Conservation (phyloP, 2,888 invertebrate species). For the Plebejus melissa region DNA sequence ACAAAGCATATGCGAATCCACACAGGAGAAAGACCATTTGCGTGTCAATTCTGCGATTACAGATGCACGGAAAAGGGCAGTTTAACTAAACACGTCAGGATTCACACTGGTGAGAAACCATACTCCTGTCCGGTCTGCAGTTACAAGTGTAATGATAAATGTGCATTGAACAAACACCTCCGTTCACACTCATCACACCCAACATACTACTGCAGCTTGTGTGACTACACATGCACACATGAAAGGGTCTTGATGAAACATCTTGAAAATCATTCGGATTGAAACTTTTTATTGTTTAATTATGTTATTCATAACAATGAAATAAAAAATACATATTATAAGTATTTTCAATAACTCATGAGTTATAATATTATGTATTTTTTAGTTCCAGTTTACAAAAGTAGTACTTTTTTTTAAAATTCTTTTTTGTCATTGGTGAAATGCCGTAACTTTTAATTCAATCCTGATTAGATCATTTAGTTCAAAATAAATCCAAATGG, state of each 20-base stretch:
- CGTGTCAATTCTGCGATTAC: slow-evolving; percentile 12
- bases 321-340: too few species aligned
- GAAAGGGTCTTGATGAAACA: slow-evolving; percentile 28
- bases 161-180: slow-evolving; percentile 25
- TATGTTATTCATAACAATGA: too few species aligned
- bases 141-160: slow-evolving; percentile 23
- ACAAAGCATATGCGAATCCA: slow-evolving; percentile 29
- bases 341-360: too few species aligned
- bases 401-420: too few species aligned
- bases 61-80: slow-evolving; percentile 28
- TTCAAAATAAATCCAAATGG: too few species aligned
- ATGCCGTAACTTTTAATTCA: too few species aligned
- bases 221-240: slow-evolving; percentile 17
- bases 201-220: slow-evolving; percentile 24
- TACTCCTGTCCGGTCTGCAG: slow-evolving; percentile 46
- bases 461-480: too few species aligned
- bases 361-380: too few species aligned
- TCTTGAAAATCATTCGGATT: slow-evolving; percentile 28
- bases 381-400: background rate
- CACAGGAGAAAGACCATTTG: slow-evolving; percentile 26
- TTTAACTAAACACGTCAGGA: slow-evolving; percentile 49
- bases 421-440: too few species aligned
- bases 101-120: slow-evolving; percentile 53
- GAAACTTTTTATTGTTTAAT: background rate
- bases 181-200: slow-evolving; percentile 10